phyloP scores from a whole-genome alignment of 30 jellyfish, hydroid and myxozoan genomes.

The Aurelia coerulea region DNA sequence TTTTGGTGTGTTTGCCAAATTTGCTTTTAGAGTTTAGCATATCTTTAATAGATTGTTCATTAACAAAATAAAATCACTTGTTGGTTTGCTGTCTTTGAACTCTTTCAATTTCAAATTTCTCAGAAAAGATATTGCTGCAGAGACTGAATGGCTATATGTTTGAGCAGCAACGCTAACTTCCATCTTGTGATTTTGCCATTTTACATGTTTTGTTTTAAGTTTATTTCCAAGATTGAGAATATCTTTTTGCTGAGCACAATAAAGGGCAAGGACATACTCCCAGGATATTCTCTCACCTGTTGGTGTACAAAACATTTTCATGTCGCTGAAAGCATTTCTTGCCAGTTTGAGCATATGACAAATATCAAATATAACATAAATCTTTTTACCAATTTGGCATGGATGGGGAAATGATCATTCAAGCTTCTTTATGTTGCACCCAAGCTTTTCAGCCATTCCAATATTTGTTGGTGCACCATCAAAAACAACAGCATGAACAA shows the following conservation, averaged over 20 bases:
- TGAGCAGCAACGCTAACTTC: constrained; percentile 66
- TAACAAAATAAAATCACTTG: no score
- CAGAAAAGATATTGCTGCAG: constrained; percentile 46
- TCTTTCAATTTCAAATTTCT: not conserved
- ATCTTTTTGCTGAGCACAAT: constrained; percentile 36
- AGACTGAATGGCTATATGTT: constrained; percentile 49
- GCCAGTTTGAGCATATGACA: constrained; percentile 65
- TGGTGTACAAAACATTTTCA: not conserved
- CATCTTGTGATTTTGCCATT: constrained; percentile 67
- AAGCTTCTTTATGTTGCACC: constrained; percentile 38
- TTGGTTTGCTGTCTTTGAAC: no score
- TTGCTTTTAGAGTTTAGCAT: no score
- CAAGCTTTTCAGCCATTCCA: constrained; percentile 54
- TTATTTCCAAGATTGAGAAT: constrained; percentile 34
- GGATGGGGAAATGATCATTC: constrained; percentile 54
- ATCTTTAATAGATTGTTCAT: no score
- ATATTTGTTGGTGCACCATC: constrained; percentile 62
- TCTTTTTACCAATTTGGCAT: not conserved
- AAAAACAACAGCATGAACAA: constrained; percentile 42
- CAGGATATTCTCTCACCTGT: constrained; percentile 31
- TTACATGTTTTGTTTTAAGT: constrained; percentile 24
- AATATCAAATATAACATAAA: constrained; percentile 36
- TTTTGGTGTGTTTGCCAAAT: constrained; percentile 30
- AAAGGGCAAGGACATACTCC: constrained; percentile 22
- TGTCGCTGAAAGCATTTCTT: constrained; percentile 41